These are phyloP conservation scores for Mellivora capensis DNA, from an alignment of 2,113 vertebrate species.

Conservation along the genomic window DNA sequence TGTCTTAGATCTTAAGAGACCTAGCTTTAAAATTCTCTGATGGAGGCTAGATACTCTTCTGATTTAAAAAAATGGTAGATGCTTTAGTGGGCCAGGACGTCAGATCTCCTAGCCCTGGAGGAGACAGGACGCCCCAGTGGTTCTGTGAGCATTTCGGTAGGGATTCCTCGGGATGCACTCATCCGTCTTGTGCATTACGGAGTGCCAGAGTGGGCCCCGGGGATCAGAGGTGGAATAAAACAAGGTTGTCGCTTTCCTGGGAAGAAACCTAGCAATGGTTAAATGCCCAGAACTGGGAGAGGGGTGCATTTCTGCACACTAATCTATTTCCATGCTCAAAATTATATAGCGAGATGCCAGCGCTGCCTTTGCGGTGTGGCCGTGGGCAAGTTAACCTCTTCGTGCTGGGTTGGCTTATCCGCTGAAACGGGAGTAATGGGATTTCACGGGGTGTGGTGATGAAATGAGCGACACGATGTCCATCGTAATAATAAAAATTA, in stretches of 20 bases:
- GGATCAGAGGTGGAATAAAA: neutral
- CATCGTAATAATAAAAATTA: neutral
- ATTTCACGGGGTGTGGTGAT: neutral
- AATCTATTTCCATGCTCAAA: constrained; percentile 52
- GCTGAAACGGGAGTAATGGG: neutral
- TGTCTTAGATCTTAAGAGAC: neutral
- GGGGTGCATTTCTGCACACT: neutral
- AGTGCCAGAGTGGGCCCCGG: neutral
- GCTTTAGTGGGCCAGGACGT: neutral
- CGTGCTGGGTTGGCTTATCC: neutral
- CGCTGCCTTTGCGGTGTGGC: neutral
- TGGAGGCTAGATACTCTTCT: neutral
- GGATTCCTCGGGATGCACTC: rapidly evolving
- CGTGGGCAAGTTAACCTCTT: constrained; percentile 25
- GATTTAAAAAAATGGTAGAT: neutral
- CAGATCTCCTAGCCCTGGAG: neutral
- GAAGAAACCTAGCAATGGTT: neutral
- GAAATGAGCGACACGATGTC: neutral
- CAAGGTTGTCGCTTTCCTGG: neutral
- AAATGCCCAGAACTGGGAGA: neutral
- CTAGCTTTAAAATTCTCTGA: neutral
- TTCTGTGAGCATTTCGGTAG: neutral
- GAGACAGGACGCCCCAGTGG: neutral
- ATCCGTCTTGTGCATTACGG: rapidly evolving
- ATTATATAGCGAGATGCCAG: neutral